Percentiles rank a stretch among this genome's conserved stretches.
Conservation (phyloP, 2,113 vertebrate genomes). For the Coturnix japonica region DNA sequence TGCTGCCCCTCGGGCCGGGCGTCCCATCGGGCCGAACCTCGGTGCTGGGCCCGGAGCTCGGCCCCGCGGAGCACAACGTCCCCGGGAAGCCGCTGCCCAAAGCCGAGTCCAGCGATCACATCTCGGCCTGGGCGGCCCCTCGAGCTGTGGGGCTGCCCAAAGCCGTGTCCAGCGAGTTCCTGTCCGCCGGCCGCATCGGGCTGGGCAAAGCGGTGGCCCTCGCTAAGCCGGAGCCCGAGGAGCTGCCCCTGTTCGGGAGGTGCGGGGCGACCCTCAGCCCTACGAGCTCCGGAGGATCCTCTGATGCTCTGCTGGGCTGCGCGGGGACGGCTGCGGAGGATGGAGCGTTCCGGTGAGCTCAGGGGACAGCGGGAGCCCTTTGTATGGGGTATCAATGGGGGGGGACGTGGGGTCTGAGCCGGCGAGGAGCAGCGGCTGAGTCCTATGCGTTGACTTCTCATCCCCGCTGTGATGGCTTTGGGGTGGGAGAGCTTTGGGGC, state of each 20-base stretch:
- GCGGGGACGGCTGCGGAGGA: constrained; percentile 4
- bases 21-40: neutral
- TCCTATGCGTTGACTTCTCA: neutral
- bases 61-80: neutral
- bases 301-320: neutral
- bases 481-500: neutral
- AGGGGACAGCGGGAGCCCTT: neutral
- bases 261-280: neutral
- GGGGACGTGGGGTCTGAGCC: accelerated
- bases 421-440: accelerated
- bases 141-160: constrained; percentile 25
- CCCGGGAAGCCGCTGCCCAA: neutral
- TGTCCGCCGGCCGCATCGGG: neutral
- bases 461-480: neutral
- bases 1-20: neutral
- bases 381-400: neutral
- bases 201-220: neutral
- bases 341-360: constrained; percentile 73
- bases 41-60: neutral
- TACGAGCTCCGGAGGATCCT: neutral
- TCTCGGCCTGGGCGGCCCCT: constrained; percentile 16
- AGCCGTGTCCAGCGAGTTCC: constrained; percentile 65
- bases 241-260: neutral
- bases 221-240: neutral
- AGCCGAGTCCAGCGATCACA: constrained; percentile 56